These are phyloP conservation scores for Luscinia megarhynchos DNA, from an alignment of 2,797 vertebrate genomes.

Conservation along the genomic window DNA sequence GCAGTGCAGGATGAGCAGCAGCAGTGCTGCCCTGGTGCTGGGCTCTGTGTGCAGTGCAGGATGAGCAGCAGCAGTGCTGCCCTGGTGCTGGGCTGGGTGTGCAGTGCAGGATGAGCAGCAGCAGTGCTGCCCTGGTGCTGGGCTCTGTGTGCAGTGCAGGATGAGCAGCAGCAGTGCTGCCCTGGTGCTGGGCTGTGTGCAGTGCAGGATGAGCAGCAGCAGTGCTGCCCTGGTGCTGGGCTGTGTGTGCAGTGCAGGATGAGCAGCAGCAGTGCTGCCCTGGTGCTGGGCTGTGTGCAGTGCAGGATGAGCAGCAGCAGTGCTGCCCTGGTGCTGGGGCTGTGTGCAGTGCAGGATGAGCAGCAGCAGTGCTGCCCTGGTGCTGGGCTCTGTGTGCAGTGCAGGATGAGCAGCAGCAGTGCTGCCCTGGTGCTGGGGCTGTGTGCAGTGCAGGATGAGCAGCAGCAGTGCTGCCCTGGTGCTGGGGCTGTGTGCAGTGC, in stretches of 20 bases:
- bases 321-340: background rate
- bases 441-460: too few species aligned
- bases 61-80: too few species aligned
- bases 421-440: too few species aligned
- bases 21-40: too few species aligned
- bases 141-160: background rate
- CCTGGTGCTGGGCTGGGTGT: background rate
- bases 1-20: too few species aligned
- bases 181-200: background rate
- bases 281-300: background rate
- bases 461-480: too few species aligned
- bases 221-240: background rate
- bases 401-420: too few species aligned
- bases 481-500: too few species aligned
- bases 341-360: background rate
- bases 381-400: too few species aligned
- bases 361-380: background rate
- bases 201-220: background rate
- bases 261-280: background rate
- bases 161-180: background rate
- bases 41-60: too few species aligned
- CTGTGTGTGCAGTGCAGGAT: background rate
- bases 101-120: too few species aligned
- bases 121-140: background rate
- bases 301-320: background rate